Conservation (phyloP, 2,113 vertebrate genomes). For the Apteryx owenii region DNA sequence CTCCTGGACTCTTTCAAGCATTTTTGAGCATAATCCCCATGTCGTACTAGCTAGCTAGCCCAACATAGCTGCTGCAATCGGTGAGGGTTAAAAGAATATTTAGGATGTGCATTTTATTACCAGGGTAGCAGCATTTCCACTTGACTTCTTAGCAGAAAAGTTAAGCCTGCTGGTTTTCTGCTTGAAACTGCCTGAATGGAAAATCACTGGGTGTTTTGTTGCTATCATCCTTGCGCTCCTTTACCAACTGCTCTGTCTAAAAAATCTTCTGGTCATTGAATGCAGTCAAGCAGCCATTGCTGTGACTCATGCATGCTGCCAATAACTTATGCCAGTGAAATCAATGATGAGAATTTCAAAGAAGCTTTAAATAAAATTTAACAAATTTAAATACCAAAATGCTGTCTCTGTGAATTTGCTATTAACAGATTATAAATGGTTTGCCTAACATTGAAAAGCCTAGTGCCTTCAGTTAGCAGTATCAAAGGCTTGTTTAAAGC, state of each 20-base stretch:
- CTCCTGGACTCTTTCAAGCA: not conserved
- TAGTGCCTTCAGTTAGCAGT: slow-evolving; percentile 62
- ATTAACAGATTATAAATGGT: slow-evolving; percentile 75
- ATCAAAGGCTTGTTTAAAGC: slow-evolving; percentile 78
- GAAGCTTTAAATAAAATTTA: slow-evolving; percentile 77
- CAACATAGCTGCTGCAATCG: not conserved
- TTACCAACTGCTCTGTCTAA: slow-evolving; percentile 48
- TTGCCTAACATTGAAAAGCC: slow-evolving; percentile 75
- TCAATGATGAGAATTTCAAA: slow-evolving; percentile 74
- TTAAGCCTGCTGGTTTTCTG: slow-evolving; percentile 7
- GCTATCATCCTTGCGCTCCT: not conserved
- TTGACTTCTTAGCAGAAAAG: slow-evolving; percentile 33
- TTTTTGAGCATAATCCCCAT: not conserved
- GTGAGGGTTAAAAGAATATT: slow-evolving; percentile 14
- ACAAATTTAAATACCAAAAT: slow-evolving; percentile 74
- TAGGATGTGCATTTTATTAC: slow-evolving; percentile 44
- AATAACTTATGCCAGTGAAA: slow-evolving; percentile 70
- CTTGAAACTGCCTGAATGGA: slow-evolving; percentile 27
- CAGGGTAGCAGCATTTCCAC: slow-evolving; percentile 45
- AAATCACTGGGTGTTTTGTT: slow-evolving; percentile 28
- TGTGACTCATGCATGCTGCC: slow-evolving; percentile 64
- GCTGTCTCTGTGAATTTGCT: slow-evolving; percentile 69
- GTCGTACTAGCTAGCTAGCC: not conserved
- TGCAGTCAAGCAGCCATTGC: slow-evolving; percentile 59
- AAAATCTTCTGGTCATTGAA: slow-evolving; percentile 40